Base-by-base conservation (phyloP, 2,888 invertebrate genomes). In the Rhagophthalmus giganteus region DNA sequence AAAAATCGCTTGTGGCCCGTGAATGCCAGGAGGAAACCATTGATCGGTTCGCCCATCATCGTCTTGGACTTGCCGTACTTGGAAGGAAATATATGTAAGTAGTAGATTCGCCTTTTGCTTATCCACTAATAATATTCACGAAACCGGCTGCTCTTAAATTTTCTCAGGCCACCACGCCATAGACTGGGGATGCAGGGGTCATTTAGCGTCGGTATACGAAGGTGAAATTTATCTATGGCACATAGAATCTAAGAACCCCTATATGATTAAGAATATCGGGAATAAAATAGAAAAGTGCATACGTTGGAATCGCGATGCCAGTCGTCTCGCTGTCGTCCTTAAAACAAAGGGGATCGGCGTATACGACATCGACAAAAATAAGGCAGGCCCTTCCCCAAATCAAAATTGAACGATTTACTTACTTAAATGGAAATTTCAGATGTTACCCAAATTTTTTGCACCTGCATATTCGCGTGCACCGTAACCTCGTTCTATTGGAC, bases 21-120 rank as follows among this genome's bases (percentile, higher is more conserved):
- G 8, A 31, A 38, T 38, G 48, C 54, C 13, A 58, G 62, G 55
- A 55, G 38, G 33, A 58, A 47, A 20, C 66, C 66, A 1, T 35
- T 65, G 11, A 48, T 66, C 1, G 51, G 51, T 4, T 35, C 52
- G 12, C 65, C 66, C 1, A 56, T 54, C 7, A 52, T 57, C 8
- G 53, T 65, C 16, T 54, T 68, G 26, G 68, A 68, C 44, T 55
- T 68, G 53, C 66, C 68, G 1, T 56, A 55, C 51, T 54, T 50
- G 31, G 55, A 32, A 12, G 52, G 44, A 27, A 30, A 42, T 25
- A 55, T 60, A 47, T 49, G 60, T 60, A 28, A 51, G 50, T 40
- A 13, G 9, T 27, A 35, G 24, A 24, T 16, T 20, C 10, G 28
- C 9, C 28, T 32, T 12, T 10, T 12, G n/a, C 16, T 14, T 14